Conservation (phyloP, 2,888 invertebrate genomes). For the Diloba caeruleocephala region DNA sequence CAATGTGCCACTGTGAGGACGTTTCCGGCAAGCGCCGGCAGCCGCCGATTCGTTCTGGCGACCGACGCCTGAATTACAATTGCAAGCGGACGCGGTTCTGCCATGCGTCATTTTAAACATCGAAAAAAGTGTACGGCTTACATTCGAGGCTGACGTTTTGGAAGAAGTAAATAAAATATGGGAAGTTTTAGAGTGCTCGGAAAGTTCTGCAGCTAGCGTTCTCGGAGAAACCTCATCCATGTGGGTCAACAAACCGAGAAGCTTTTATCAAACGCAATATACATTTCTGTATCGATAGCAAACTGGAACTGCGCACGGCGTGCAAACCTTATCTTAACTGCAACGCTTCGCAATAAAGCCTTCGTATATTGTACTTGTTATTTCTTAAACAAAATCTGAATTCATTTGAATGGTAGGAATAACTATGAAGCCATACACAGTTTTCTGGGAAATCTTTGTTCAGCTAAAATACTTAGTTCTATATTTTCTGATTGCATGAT, state of each 20-base stretch:
- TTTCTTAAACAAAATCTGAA: slow-evolving; percentile 25
- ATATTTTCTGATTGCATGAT: slow-evolving; percentile 8
- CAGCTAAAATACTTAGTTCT: slow-evolving; percentile 1
- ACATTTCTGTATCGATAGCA: slow-evolving; percentile 68
- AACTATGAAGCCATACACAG: slow-evolving; percentile 2
- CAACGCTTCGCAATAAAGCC: slow-evolving; percentile 70
- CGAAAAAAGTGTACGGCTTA: slow-evolving; percentile 18
- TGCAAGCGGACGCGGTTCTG: slow-evolving; percentile 74
- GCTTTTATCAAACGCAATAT: slow-evolving; percentile 70
- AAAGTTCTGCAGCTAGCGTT: slow-evolving; percentile 18
- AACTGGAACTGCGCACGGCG: slow-evolving; percentile 68
- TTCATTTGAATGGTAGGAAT: slow-evolving; percentile 7
- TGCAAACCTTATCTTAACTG: slow-evolving; percentile 73
- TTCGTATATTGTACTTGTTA: slow-evolving; percentile 27
- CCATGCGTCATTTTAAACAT: slow-evolving; percentile 72
- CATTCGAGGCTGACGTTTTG: slow-evolving; percentile 7
- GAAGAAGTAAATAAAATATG: background rate
- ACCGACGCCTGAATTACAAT: slow-evolving; percentile 79
- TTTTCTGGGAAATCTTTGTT: slow-evolving; percentile 4
- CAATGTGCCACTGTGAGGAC: slow-evolving; percentile 78
- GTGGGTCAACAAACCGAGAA: slow-evolving; percentile 72
- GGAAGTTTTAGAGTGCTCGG: slow-evolving; percentile 6
- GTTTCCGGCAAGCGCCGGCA: slow-evolving; percentile 79
- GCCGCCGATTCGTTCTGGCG: slow-evolving; percentile 77
- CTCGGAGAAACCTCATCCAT: slow-evolving; percentile 29